Base-by-base conservation (phyloP, 1,140 invertebrate species). In the Hestina assimilis region DNA sequence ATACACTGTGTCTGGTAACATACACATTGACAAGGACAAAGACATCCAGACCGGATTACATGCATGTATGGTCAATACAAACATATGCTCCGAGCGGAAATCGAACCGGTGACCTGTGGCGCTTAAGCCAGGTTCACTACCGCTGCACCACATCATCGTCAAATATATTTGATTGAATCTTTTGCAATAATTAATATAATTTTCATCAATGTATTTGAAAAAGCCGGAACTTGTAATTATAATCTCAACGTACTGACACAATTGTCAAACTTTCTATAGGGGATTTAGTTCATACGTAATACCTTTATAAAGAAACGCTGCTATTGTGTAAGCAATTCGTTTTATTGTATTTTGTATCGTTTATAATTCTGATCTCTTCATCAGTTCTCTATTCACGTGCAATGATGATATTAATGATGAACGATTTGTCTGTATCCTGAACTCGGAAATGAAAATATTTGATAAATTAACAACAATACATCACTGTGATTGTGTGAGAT, bases 251-350 rank as follows among this genome's bases (percentile, higher is more conserved):
- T 20, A 42, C 31, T 31, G 35, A 63, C 35, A 72, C 62, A 69
- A 75, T 72, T 75, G 70, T 73, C 52, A 65, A 66, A 74, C 77
- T 78, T 80, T 80, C 75, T 72, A 79, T 46, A 47, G 43, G 35
- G 59, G 69, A 71, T 72, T 73, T 72, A 57, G 52, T 35, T 67
- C 53, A 72, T 62, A 72, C 63, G 61, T 72, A 77, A 70, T 55
- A 51, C 48, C 59, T 63, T 79, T 77, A 75, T 79, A 63, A 69
- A 72, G 23, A 71, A 65, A 77, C 66, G 72, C 75, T 70, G 58
- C 20, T 14, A 35, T 53, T 28, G 69, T 65, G 66, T 70, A 77
- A 72, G 72, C 31, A 21, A 47, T 35, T 0, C 28, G 20, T 59
- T 47, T 63, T 70, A 73, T 63, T 68, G 55, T 45, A 40, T 59